Percentiles rank a stretch among this genome's conserved stretches.
Evolutionary conservation across 2,113 vertebrate genomes (phyloP).

Genomic region (Triplophysa dalaica): DNA sequence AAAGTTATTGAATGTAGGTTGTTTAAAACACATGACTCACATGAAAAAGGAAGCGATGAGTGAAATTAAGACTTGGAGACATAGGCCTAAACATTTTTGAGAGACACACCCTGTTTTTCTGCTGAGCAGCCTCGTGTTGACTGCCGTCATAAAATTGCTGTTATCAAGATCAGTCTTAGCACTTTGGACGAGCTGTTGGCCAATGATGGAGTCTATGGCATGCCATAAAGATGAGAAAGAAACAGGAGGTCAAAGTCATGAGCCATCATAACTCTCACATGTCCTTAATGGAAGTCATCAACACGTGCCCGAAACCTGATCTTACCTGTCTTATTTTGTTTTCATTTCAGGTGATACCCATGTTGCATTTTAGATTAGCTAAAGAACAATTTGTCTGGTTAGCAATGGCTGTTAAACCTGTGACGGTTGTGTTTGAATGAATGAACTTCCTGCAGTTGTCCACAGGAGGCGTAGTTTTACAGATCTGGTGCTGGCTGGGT

Average conservation of each 20-base stretch:
- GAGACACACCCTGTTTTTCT: conserved; percentile 69
- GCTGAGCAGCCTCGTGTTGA: conserved; percentile 66
- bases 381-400: neutral
- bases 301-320: conserved; percentile 34
- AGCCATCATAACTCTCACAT: conserved; percentile 47
- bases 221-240: conserved; percentile 74
- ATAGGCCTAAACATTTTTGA: conserved; percentile 38
- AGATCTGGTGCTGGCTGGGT: conserved; percentile 67
- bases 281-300: conserved; percentile 47
- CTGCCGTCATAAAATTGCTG: conserved; percentile 71
- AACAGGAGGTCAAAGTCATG: conserved; percentile 71
- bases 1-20: neutral
- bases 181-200: conserved; percentile 69
- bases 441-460: conserved; percentile 1
- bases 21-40: neutral
- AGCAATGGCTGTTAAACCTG: neutral
- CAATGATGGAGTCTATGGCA: conserved; percentile 64
- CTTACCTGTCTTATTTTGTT: conserved; percentile 39
- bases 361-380: neutral
- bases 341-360: conserved; percentile 27
- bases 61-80: neutral
- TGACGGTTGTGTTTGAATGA: neutral
- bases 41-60: conserved; percentile 2
- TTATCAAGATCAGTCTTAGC: conserved; percentile 74
- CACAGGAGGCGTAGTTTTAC: neutral